phyloP scores from a whole-genome alignment of 64 coral and sea anemone species.

The Dendronephthya gigantea region DNA sequence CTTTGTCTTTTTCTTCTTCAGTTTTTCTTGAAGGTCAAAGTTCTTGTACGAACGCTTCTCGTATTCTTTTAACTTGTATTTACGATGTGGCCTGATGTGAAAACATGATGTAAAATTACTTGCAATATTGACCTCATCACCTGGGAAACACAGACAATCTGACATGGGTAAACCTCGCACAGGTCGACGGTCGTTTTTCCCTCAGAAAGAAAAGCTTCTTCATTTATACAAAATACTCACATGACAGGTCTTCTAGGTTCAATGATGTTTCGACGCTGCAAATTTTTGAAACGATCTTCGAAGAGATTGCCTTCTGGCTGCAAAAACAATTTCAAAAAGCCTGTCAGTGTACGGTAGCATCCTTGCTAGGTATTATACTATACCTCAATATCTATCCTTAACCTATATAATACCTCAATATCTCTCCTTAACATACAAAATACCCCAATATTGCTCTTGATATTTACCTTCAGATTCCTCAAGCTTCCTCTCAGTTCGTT shows the following conservation, averaged over 20 bases:
- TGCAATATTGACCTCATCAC: neutral
- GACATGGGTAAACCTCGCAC: no score
- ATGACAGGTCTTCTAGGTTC: constrained; percentile 56
- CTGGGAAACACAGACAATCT: neutral
- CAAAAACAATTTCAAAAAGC: neutral
- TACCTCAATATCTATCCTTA: no score
- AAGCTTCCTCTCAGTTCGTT: constrained; percentile 65
- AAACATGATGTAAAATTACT: neutral
- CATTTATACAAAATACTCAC: constrained; percentile 41
- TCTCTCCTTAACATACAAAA: neutral
- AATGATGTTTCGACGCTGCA: constrained; percentile 83
- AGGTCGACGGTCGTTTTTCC: no score
- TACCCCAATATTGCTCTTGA: no score
- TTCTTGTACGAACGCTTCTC: constrained; percentile 39
- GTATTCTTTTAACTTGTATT: constrained; percentile 59
- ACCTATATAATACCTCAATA: no score
- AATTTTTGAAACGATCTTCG: constrained; percentile 80
- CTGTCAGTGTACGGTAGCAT: neutral
- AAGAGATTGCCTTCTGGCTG: constrained; percentile 88
- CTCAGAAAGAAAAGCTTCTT: no score
- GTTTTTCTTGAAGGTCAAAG: neutral
- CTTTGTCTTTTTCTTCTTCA: neutral
- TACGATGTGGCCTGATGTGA: constrained; percentile 42
- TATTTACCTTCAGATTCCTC: constrained; percentile 54
- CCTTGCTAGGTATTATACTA: no score